Base-by-base conservation (phyloP, 2,113 vertebrate genomes). In the Salvelinus fontinalis region DNA sequence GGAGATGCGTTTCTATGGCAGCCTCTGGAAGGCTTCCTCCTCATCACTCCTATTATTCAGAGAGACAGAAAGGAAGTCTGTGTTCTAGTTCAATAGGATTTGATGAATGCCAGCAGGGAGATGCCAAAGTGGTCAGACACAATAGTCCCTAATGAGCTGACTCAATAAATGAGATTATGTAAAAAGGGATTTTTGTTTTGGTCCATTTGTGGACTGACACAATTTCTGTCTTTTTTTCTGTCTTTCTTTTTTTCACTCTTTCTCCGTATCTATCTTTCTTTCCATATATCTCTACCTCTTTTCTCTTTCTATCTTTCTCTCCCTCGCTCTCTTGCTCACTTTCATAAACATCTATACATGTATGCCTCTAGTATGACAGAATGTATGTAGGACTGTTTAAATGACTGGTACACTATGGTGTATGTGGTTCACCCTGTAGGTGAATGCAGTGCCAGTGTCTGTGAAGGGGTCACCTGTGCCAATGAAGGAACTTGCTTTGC, bases 381-480 rank as follows among this genome's bases (percentile, higher is more conserved):
- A 44, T 44, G 39, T 44, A 11, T 3, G 9, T 11, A 44, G 39
- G 39, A 44, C 39, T 11, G 51, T 54, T 54, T 14, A 54, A 54
- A 54, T 54, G 51, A 54, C 16, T 54, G 51, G 51, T 54, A 54
- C 18, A n/a, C 6, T 44, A 20, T 9, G 44, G 60, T n/a, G 20
- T 18, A 5, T 75, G 34, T 44, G 22, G 64, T 16, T 76, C 11
- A 51, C 31, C 18, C 5, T 75, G 31, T 49, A 95, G 95, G 93
- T 54, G 95, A 95, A 59, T 95, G 94, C 79, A 94, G 94, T 85
- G 90, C 90, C 0, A 93, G 92, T 0, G 83, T 94, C 75, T 96
- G 95, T 59, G 92, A 93, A 0, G 91, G 90, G 18, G 91, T 93
- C 0, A 82, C 89, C 16, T 95, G 94, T 79, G 57, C 93, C 85